Evolutionary conservation across 2,888 invertebrate genomes (phyloP).

Genomic region (Phengaris alcon): DNA sequence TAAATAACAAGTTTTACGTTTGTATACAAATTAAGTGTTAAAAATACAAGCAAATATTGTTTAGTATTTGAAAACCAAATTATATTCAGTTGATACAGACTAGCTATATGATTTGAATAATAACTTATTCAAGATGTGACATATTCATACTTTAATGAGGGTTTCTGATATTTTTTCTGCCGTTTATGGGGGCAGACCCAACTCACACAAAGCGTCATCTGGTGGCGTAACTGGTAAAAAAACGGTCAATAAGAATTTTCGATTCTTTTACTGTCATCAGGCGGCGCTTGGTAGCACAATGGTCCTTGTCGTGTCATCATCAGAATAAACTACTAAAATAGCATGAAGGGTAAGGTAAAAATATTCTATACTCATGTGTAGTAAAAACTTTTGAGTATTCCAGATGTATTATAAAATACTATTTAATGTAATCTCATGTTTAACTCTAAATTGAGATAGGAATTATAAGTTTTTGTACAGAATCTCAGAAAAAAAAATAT

Average conservation of each 20-base stretch:
- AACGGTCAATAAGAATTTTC: no score
- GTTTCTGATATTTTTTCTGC: no score
- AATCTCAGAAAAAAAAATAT: not conserved
- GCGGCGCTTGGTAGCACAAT: no score
- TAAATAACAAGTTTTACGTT: conserved; percentile 35
- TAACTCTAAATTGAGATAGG: not conserved
- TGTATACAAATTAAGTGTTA: not conserved
- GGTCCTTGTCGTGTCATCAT: no score
- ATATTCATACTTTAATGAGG: not conserved
- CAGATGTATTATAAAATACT: not conserved
- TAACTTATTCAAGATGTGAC: not conserved
- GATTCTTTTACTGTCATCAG: no score
- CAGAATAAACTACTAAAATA: no score
- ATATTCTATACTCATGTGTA: not conserved
- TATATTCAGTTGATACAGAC: not conserved
- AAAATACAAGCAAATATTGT: not conserved
- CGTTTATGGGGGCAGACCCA: no score
- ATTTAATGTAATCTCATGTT: not conserved
- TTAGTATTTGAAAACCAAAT: conserved; percentile 1
- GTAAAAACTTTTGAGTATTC: not conserved
- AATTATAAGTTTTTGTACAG: not conserved
- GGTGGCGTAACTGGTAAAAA: no score
- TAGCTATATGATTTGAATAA: not conserved
- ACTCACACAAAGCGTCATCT: no score
- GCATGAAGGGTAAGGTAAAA: not conserved